A percentile compares a stretch with the other conserved stretches of the same genome.
These are phyloP conservation scores for Drosophila serrata DNA, from an alignment of 1,140 invertebrate genomes.

Conservation along the genomic window DNA sequence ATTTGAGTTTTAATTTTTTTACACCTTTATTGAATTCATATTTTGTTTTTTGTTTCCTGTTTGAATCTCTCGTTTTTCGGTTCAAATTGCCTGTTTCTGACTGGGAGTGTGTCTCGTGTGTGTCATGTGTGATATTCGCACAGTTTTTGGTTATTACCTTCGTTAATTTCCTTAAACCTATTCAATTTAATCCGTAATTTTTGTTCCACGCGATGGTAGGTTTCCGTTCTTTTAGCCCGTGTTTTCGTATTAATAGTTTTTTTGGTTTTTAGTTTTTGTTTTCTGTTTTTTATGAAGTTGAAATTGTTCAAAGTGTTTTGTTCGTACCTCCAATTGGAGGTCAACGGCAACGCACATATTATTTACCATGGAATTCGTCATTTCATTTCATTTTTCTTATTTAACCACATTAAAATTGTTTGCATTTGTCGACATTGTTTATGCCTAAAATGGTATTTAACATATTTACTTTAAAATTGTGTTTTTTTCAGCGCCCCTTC, in stretches of 20 bases:
- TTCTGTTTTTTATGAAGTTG: conserved; percentile 25
- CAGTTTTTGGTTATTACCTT: conserved; percentile 23
- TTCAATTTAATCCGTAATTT: conserved; percentile 50
- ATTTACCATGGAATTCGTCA: conserved; percentile 31
- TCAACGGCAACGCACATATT: conserved; percentile 24
- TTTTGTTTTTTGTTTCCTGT: conserved; percentile 26
- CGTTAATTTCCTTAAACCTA: conserved; percentile 44
- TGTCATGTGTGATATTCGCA: conserved; percentile 14
- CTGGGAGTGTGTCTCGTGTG: conserved; percentile 11
- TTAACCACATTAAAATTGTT: conserved; percentile 65
- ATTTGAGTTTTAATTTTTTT: conserved; percentile 49
- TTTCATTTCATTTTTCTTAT: conserved; percentile 36
- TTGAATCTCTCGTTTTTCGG: conserved; percentile 30
- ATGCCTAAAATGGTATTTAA: conserved; percentile 66
- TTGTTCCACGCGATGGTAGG: conserved; percentile 45
- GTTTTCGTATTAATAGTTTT: conserved; percentile 32
- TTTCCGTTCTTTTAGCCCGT: conserved; percentile 25
- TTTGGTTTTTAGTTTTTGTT: too few species aligned
- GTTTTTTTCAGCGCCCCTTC: conserved; percentile 11
- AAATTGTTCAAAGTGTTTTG: conserved; percentile 43
- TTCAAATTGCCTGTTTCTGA: conserved; percentile 24
- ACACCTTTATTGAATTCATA: conserved; percentile 67
- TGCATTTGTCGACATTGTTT: conserved; percentile 49
- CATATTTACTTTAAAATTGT: conserved; percentile 51
- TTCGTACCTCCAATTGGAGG: conserved; percentile 7